Base-by-base conservation (phyloP, 1,140 invertebrate species). In the Patella vulgata region DNA sequence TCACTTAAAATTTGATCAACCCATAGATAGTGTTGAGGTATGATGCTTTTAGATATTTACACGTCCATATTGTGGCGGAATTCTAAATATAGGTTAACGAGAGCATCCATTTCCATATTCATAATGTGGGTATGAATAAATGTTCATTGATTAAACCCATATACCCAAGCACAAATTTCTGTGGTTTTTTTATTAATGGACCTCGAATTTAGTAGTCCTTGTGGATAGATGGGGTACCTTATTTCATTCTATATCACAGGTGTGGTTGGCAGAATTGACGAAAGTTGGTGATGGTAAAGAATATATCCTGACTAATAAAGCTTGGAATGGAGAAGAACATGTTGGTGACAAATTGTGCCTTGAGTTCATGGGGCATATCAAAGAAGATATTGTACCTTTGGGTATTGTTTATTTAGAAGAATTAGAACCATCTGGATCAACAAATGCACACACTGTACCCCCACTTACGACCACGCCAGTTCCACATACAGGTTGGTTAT, bases 291-390 rank as follows among this genome's bases (percentile, higher is more conserved):
- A 40, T n/a, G 52, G 52, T 23, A 54, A 46, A 51, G 43, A 21
- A 19, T 62, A 30, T 31, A 31, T 54, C 12, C 40, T 62, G 28
- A 55, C n/a, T 6, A 62, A 44, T 31, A 62, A 62, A 48, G 5
- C 23, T 21, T 62, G 36, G 23, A 44, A 62, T 48, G 33, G 42
- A 30, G 28, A 54, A 17, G 59, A 62, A n/a, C 59, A 62, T 55
- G 51, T 28, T 8, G 59, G 59, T 2, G 51, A 62, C 43, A 19
- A 55, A 5, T 42, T 62, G 12, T 62, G 59, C 46, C 21, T 62
- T 5, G 40, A 43, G 46, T 46, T 62, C 21, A n/a, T 46, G 11
- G 59, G 59, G 4, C 59, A 62, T 33, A 42, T 30, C 30, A 46
- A 8, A 3, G 51, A 36, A 6, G 51, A 54, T 33, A 54, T 54